Conservation (phyloP, 37 sponge, comb jelly and placozoan genomes). For the Agelas oroides region DNA sequence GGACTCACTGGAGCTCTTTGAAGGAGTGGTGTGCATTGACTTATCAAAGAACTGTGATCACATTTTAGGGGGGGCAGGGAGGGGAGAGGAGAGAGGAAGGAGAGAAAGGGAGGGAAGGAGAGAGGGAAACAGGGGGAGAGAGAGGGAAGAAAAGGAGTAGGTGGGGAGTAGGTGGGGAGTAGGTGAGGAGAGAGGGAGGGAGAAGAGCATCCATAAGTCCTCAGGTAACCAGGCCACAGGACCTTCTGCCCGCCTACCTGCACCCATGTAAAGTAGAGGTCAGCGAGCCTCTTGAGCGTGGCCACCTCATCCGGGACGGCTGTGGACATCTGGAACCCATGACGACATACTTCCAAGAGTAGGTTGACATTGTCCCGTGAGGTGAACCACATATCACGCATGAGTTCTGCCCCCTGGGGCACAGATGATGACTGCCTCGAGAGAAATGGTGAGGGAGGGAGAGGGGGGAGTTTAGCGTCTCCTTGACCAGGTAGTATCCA, state of each 20-base stretch:
- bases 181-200: too few species aligned
- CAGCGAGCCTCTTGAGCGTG: slow-evolving; percentile 43
- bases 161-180: too few species aligned
- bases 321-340: slow-evolving; percentile 50
- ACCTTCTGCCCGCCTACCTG: slow-evolving; percentile 41
- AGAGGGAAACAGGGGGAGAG: too few species aligned
- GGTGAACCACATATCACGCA: slow-evolving; percentile 68
- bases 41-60: slow-evolving; percentile 15
- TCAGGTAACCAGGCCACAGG: not conserved
- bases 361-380: slow-evolving; percentile 81
- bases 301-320: slow-evolving; percentile 1
- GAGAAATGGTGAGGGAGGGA: slow-evolving; percentile 10
- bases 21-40: slow-evolving; percentile 67
- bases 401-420: slow-evolving; percentile 53
- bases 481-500: slow-evolving; percentile 49
- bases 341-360: slow-evolving; percentile 77
- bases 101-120: too few species aligned
- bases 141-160: too few species aligned
- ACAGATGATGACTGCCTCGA: not conserved
- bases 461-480: not conserved
- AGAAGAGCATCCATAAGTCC: not conserved
- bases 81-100: too few species aligned
- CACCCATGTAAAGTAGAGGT: slow-evolving; percentile 77
- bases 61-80: not conserved
- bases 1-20: not conserved